Evolutionary conservation across 2,113 vertebrate species (phyloP).

Genomic region (Grantiella picta): DNA sequence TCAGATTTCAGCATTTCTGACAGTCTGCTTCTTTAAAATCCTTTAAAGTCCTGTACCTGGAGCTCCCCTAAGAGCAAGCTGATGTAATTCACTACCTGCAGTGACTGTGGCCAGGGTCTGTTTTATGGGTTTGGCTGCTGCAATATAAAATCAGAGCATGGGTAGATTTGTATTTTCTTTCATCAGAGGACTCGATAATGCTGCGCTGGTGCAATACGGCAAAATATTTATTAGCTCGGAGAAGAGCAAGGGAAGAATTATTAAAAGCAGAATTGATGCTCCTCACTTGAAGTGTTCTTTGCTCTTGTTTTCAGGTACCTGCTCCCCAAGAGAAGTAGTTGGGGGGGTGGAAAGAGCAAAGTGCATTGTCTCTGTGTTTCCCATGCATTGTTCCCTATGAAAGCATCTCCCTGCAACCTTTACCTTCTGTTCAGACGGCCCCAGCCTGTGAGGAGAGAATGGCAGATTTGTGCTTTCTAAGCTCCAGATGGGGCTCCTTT

Average conservation of each 20-base stretch:
- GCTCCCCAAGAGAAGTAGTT: not conserved
- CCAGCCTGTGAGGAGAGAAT: slow-evolving; percentile 49
- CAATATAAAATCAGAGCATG: not conserved
- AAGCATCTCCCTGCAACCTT: slow-evolving; percentile 58
- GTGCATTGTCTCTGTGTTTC: slow-evolving; percentile 5
- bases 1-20: not conserved
- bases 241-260: not conserved
- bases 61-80: not conserved
- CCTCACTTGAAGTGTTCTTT: not conserved
- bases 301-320: slow-evolving; percentile 22
- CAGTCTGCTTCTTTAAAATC: not conserved
- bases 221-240: not conserved
- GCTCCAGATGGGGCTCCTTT: slow-evolving; percentile 70
- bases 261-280: not conserved
- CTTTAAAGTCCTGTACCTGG: not conserved
- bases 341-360: not conserved
- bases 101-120: not conserved
- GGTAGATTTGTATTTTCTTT: not conserved
- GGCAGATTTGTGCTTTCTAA: slow-evolving; percentile 69
- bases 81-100: not conserved
- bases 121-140: not conserved
- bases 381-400: slow-evolving; percentile 60
- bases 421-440: slow-evolving; percentile 58
- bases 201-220: not conserved
- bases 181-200: not conserved